Conservation (phyloP, 23 tunicate genomes). For the Halocynthia roretzi region DNA sequence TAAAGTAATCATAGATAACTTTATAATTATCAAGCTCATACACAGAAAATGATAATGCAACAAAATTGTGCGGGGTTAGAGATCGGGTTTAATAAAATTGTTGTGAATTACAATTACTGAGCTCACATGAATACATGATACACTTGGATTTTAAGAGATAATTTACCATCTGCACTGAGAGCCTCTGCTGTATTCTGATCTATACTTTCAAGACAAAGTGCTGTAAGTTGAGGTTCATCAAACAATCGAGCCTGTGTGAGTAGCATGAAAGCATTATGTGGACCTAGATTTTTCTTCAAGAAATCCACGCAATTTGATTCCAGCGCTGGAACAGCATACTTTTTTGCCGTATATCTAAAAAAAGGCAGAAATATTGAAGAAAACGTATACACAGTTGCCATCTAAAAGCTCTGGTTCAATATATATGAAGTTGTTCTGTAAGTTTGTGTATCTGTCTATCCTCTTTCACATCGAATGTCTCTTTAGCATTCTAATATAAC, state of each 20-base stretch:
- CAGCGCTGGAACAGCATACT: slow-evolving; percentile 96
- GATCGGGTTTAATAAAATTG: neutral
- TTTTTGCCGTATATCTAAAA: slow-evolving; percentile 91
- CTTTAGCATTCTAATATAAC: too few relatives aligned
- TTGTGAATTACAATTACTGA: neutral
- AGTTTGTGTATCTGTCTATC: too few relatives aligned
- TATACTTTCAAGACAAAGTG: slow-evolving; percentile 86
- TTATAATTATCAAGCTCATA: too few relatives aligned
- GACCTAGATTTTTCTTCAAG: slow-evolving; percentile 83
- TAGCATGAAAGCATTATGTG: slow-evolving; percentile 96
- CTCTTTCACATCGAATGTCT: too few relatives aligned
- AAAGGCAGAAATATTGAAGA: neutral
- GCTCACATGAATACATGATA: neutral
- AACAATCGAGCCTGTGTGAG: slow-evolving; percentile 91
- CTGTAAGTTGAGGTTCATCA: slow-evolving; percentile 95
- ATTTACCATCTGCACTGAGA: slow-evolving; percentile 78
- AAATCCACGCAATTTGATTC: slow-evolving; percentile 94
- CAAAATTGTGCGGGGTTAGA: neutral
- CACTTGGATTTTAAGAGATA: neutral
- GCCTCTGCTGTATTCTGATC: slow-evolving; percentile 93
- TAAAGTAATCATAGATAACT: too few relatives aligned
- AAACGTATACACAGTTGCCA: too few relatives aligned
- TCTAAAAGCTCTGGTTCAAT: too few relatives aligned
- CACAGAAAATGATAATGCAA: too few relatives aligned
- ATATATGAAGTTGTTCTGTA: too few relatives aligned